These are phyloP conservation scores for Borostomias antarcticus DNA, from an alignment of 2,797 vertebrate genomes.

Conservation along the genomic window DNA sequence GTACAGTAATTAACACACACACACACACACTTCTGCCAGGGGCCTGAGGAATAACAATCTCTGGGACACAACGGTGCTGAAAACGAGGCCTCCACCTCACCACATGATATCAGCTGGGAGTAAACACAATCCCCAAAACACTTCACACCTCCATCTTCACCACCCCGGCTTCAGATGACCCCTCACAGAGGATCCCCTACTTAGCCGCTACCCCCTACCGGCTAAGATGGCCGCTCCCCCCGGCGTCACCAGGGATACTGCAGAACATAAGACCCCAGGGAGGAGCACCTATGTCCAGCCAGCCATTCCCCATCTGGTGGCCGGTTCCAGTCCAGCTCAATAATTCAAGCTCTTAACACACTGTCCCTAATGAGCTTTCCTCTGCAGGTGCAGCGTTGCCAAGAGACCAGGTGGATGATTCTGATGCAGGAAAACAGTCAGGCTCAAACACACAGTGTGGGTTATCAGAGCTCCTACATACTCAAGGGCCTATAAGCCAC, in stretches of 20 bases:
- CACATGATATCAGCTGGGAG: neutral
- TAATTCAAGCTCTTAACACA: conserved; percentile 72
- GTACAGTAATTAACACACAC: too few species aligned
- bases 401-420: conserved; percentile 66
- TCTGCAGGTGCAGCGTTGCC: conserved; percentile 67
- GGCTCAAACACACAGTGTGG: conserved; percentile 38
- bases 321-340: conserved; percentile 63
- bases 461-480: conserved; percentile 56
- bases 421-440: conserved; percentile 26
- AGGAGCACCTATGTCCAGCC: conserved; percentile 39
- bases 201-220: conserved; percentile 5
- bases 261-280: conserved; percentile 19
- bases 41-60: neutral
- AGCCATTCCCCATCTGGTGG: conserved; percentile 66
- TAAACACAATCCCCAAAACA: too few species aligned
- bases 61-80: neutral
- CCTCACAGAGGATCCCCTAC: too few species aligned
- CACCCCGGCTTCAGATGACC: conserved; percentile 16
- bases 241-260: conserved; percentile 7
- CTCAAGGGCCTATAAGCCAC: conserved; percentile 36
- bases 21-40: too few species aligned
- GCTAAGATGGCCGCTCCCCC: conserved; percentile 3
- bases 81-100: conserved; percentile 5
- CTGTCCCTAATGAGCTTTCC: conserved; percentile 52
- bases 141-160: neutral